phyloP scores from a whole-genome alignment of 2,797 vertebrate species.

The Enteromius thamalakanensis region DNA sequence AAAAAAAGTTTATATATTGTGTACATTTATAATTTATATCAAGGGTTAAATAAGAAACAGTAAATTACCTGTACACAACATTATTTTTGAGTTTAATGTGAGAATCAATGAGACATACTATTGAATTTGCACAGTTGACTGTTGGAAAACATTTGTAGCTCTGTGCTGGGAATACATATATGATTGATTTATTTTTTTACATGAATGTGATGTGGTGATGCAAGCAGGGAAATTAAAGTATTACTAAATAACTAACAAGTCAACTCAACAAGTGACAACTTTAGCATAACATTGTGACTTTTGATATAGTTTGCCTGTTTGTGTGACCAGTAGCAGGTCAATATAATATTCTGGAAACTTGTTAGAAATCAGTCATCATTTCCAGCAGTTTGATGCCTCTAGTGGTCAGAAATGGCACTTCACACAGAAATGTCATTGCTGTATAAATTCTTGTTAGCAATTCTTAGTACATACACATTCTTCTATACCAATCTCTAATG shows the following conservation, averaged over 20 bases:
- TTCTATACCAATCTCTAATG: neutral
- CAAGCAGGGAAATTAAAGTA: neutral
- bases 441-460: neutral
- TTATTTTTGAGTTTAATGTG: conserved; percentile 9
- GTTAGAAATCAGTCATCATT: neutral
- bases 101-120: conserved; percentile 12
- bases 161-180: neutral
- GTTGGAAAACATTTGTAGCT: conserved; percentile 3
- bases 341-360: neutral
- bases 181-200: neutral
- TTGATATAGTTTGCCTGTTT: neutral
- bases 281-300: neutral
- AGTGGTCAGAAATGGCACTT: neutral
- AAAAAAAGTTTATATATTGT: neutral
- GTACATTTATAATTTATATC: neutral
- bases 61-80: neutral
- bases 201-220: neutral
- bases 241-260: too few species aligned
- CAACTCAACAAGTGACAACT: neutral
- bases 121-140: conserved; percentile 14
- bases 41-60: neutral
- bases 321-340: neutral
- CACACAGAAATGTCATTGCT: neutral
- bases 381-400: neutral
- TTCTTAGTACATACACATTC: neutral